These are phyloP conservation scores for Zosterops pallidus DNA, from an alignment of 2,113 vertebrate species.

Conservation along the genomic window DNA sequence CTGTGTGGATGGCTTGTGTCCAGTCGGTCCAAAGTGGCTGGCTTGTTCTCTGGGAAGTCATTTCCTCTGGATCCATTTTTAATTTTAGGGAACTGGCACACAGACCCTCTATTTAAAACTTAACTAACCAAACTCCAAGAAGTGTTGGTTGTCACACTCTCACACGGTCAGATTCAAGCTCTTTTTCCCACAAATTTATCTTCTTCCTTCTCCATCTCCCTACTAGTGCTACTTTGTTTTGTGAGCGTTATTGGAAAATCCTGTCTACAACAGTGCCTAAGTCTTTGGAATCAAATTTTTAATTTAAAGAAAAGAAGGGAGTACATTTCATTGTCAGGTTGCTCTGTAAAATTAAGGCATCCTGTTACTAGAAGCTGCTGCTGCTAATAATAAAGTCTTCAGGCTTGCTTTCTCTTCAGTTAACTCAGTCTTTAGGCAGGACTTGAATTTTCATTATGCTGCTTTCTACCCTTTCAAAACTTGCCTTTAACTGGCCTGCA, in stretches of 20 bases:
- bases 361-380: neutral
- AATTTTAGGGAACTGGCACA: slow-evolving; percentile 19
- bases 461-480: neutral
- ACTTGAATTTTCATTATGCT: neutral
- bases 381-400: neutral
- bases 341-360: neutral
- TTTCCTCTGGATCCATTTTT: slow-evolving; percentile 47
- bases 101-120: slow-evolving; percentile 33
- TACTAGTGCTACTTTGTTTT: neutral
- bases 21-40: slow-evolving; percentile 9
- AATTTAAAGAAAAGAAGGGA: neutral
- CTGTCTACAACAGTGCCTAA: neutral
- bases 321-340: neutral
- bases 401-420: neutral
- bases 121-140: neutral
- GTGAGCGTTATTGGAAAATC: neutral
- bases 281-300: neutral
- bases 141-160: neutral
- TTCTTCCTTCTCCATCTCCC: neutral
- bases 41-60: slow-evolving; percentile 30
- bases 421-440: neutral
- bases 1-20: slow-evolving; percentile 42
- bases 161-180: neutral
- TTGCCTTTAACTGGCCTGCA: neutral
- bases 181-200: neutral